Evolutionary conservation across 2,888 invertebrate genomes (phyloP).

Genomic region (Polylopha cassiicola): DNA sequence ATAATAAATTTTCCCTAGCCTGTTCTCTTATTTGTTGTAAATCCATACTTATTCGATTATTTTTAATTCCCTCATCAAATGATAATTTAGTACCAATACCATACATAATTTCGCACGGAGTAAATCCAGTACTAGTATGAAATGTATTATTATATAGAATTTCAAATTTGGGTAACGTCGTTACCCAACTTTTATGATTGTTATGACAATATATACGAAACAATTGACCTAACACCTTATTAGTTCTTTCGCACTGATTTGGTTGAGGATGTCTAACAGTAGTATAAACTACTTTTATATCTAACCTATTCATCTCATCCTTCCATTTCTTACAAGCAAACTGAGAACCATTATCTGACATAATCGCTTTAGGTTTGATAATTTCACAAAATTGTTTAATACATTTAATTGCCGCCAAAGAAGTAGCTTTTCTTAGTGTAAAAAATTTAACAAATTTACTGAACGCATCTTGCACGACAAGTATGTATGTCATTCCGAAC

Average conservation of each 20-base stretch:
- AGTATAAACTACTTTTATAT: conserved; percentile 20
- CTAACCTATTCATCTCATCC: neutral
- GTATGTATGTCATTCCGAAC: neutral
- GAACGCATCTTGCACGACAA: neutral
- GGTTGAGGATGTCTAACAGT: conserved; percentile 28
- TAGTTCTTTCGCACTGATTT: conserved; percentile 27
- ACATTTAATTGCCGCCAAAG: conserved; percentile 12
- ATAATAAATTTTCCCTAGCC: conserved; percentile 11
- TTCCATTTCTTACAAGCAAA: conserved; percentile 20
- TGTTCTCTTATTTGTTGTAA: conserved; percentile 1
- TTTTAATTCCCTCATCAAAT: conserved; percentile 7
- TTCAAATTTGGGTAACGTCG: conserved; percentile 19
- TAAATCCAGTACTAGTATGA: conserved; percentile 25
- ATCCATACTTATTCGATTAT: neutral
- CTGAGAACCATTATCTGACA: conserved; percentile 26
- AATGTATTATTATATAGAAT: conserved; percentile 26
- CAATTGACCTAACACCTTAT: conserved; percentile 25
- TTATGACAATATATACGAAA: conserved; percentile 26
- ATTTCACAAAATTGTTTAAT: conserved; percentile 18
- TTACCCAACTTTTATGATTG: conserved; percentile 26
- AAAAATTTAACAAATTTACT: conserved; percentile 1
- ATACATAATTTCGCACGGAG: conserved; percentile 23
- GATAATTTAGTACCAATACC: conserved; percentile 4
- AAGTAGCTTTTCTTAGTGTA: neutral
- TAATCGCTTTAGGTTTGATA: conserved; percentile 15